phyloP scores from a whole-genome alignment of 1,140 invertebrate species.

The Ruditapes philippinarum region DNA sequence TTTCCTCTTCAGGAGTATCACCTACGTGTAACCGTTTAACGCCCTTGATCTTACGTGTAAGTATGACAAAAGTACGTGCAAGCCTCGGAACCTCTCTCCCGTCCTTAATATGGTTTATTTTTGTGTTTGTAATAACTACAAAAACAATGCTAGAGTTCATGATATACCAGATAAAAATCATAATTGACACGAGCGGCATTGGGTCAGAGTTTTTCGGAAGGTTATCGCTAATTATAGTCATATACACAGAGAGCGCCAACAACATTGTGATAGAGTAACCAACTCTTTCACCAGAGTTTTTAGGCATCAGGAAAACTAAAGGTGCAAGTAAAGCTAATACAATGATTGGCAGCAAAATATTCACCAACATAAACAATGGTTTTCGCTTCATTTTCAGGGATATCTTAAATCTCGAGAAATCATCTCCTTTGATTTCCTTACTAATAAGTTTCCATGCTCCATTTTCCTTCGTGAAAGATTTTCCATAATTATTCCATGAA shows the following conservation, averaged over 20 bases:
- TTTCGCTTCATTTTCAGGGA: slow-evolving; percentile 2
- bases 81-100: background rate
- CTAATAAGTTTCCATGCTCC: background rate
- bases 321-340: slow-evolving; percentile 22
- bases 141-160: slow-evolving; percentile 27
- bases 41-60: background rate
- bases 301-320: slow-evolving; percentile 32
- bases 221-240: slow-evolving; percentile 29
- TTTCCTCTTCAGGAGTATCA: background rate
- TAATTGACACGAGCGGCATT: slow-evolving; percentile 26
- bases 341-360: slow-evolving; percentile 17
- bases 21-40: background rate
- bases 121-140: slow-evolving; percentile 13
- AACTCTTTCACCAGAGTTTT: slow-evolving; percentile 25
- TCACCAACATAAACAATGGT: slow-evolving; percentile 7
- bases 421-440: background rate
- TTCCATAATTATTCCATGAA: background rate
- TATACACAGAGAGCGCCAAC: slow-evolving; percentile 35
- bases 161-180: slow-evolving; percentile 23
- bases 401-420: background rate
- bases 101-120: slow-evolving; percentile 6
- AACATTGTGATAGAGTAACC: slow-evolving; percentile 24
- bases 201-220: slow-evolving; percentile 30
- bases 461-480: background rate
- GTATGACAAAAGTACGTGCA: background rate